Base-by-base conservation (phyloP, 1,140 invertebrate species). In the Lethrus apterus region DNA sequence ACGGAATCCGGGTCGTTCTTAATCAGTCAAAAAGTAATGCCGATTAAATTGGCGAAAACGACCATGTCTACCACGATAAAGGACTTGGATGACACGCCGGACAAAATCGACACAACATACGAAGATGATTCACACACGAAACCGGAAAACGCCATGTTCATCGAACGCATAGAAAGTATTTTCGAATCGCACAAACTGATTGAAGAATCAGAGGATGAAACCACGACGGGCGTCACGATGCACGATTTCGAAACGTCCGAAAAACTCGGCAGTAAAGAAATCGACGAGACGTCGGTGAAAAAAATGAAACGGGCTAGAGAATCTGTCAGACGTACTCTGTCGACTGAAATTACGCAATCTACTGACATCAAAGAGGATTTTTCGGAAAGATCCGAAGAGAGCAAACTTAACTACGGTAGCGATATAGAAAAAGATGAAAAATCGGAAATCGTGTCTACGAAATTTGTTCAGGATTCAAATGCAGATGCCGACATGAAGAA, bases 1-100 rank as follows among this genome's bases (percentile, higher is more conserved):
- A 42, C 49, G n/a, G 43, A 51, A 33, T n/a, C n/a, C n/a, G n/a
- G n/a, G n/a, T 38, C 30, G 4, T 44, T 49, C 3, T 46, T 52
- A 10, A 35, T 42, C 4, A 38, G 41, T 9, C 44, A 47, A 19
- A 47, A 41, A 48, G 20, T 49, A n/a, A 21, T 42, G 4, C 19
- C 35, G 2, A 3, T 11, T 23, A 38, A 38, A 38, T 13, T 21
- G 20, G 13, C 13, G 2, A 42, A 42, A 15, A n/a, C 18, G 3
- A n/a, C n/a, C n/a, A n/a, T n/a, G n/a, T n/a, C 18, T 2, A 14
- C 17, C 0, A 14, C 20, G n/a, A 24, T 11, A 8, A 23, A 35
- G 35, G 44, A 44, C 8, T 10, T 31, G 34, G 5, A 13, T 15
- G 31, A 34, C 19, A 31, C 29, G 14, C 26, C 14, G 7, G 42